Evolutionary conservation across 1,140 invertebrate species (phyloP).

Genomic region (Cydia pomonella): DNA sequence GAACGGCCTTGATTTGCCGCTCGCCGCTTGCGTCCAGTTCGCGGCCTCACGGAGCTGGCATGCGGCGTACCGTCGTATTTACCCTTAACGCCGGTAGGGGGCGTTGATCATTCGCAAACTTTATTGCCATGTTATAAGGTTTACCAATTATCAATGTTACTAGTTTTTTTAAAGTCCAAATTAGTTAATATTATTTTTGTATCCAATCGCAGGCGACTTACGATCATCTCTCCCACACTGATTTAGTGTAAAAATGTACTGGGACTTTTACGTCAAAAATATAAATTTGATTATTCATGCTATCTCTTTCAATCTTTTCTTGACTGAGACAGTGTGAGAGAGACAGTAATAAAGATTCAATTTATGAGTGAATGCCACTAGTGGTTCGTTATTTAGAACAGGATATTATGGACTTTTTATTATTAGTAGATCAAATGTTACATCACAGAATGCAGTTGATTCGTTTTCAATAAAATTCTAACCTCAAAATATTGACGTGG

Average conservation of each 20-base stretch:
- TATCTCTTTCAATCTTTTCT: neutral
- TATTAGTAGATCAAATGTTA: conserved; percentile 26
- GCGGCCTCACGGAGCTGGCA: no score
- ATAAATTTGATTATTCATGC: neutral
- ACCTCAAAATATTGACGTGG: neutral
- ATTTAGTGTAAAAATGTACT: neutral
- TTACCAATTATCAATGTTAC: no score
- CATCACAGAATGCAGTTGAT: neutral
- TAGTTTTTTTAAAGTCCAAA: conserved; percentile 3
- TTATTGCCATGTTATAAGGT: no score
- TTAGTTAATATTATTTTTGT: neutral
- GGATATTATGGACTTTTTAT: conserved; percentile 17
- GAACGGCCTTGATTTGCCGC: no score
- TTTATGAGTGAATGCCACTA: neutral
- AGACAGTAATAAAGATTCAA: neutral
- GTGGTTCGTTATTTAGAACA: neutral
- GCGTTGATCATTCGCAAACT: no score
- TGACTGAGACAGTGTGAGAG: neutral
- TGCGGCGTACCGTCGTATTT: no score
- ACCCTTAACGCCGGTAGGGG: no score
- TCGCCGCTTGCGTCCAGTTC: no score
- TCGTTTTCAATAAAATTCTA: neutral
- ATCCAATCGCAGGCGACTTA: conserved; percentile 1
- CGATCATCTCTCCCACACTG: neutral
- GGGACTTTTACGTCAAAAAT: neutral